Base-by-base conservation (phyloP, 2,797 vertebrate genomes). In the Enteromius viviparus region DNA sequence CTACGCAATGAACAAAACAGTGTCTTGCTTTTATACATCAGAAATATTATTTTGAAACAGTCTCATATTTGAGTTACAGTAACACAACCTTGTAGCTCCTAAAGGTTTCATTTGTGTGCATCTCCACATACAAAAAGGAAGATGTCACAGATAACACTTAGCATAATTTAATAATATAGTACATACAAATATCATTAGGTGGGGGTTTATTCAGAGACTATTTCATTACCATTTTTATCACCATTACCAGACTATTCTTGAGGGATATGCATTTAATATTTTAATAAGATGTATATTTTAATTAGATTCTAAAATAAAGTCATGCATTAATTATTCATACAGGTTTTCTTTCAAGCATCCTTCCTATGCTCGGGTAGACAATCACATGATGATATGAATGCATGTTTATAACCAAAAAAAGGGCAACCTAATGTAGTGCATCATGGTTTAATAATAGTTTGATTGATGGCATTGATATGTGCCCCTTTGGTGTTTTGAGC, bases 271-370 rank as follows among this genome's bases (percentile, higher is more conserved):
- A 66, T 82, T 86, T 85, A 47, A 79, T 76, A 78, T 80, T 82
- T 80, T 78, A 84, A 82, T 80, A 62, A 72, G n/a, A 82, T 86
- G 78, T 23, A 77, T 69, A 68, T 58, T 78, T 47, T n/a, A 78
- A 78, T 65, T 49, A 78, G 10, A 49, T 23, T 74, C 21, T 58
- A 68, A 78, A 82, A 37, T 21, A 70, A 76, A 81, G 51, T 53
- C 6, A 55, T 32, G 40, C 9, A 80, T 72, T 14, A 80, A 80
- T 82, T 60, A 82, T 71, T 80, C 26, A 79, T 70, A 55, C 32
- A 55, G 26, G 14, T 49, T 78, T 77, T 23, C 19, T 53, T 69
- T 75, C 10, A 75, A 77, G 23, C 19, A n/a, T 66, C 15, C 3
- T 68, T 51, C 0, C 51, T 60, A 37, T n/a, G 21, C 51, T 51